A percentile compares a stretch with the other conserved stretches of the same genome.
phyloP scores from a whole-genome alignment of 2,888 invertebrate species.

The Argynnis bischoffii region DNA sequence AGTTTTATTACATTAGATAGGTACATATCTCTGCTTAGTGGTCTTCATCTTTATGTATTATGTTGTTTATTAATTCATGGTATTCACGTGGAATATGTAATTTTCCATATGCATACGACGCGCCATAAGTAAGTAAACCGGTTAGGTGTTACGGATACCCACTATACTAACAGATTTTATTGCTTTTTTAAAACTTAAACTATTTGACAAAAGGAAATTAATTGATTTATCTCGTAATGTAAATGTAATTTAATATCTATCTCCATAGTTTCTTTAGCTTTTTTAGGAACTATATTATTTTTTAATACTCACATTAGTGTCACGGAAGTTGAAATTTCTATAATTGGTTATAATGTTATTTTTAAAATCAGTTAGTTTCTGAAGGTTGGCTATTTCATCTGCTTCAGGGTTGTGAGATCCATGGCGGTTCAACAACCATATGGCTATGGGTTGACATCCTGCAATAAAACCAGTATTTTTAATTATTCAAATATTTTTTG shows the following conservation, averaged over 20 bases:
- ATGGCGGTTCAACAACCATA: slow-evolving; percentile 88
- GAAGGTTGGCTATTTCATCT: slow-evolving; percentile 78
- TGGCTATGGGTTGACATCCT: slow-evolving; percentile 88
- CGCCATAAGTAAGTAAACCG: slow-evolving; percentile 16
- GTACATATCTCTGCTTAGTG: too few relatives aligned
- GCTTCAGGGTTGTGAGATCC: slow-evolving; percentile 86
- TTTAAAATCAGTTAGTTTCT: slow-evolving; percentile 81
- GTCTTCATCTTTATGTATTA: too few relatives aligned
- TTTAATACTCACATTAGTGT: slow-evolving; percentile 66
- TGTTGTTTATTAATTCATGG: neutral
- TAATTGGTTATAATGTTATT: slow-evolving; percentile 86
- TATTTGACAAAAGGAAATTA: too few relatives aligned
- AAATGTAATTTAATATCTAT: too few relatives aligned
- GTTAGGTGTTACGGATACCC: slow-evolving; percentile 7
- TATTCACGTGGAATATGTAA: slow-evolving; percentile 29
- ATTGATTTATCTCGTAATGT: too few relatives aligned
- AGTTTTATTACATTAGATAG: too few relatives aligned
- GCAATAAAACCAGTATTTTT: slow-evolving; percentile 41
- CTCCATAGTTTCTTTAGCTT: too few relatives aligned
- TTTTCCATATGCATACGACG: neutral
- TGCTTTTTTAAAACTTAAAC: too few relatives aligned
- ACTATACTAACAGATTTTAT: too few relatives aligned
- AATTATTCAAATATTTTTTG: neutral
- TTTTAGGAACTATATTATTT: too few relatives aligned
- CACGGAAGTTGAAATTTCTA: slow-evolving; percentile 69